A percentile compares a stretch with the other conserved stretches of the same genome.
phyloP scores from a whole-genome alignment of 2,888 invertebrate genomes.

The Chrysina gloriosa region DNA sequence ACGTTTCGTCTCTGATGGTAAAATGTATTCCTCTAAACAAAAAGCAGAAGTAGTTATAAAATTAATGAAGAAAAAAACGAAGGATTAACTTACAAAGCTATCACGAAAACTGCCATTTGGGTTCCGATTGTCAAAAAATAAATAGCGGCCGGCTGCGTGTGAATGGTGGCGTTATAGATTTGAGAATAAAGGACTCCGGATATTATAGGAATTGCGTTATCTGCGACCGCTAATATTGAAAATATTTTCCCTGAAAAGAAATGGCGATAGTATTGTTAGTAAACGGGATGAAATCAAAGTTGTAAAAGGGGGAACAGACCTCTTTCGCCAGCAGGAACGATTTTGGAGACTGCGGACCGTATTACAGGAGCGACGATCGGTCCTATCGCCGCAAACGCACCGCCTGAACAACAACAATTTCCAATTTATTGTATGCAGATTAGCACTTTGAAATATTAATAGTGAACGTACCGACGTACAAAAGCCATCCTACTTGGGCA shows the following conservation, averaged over 20 bases:
- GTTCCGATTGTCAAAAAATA: constrained; percentile 80
- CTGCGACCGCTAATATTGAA: constrained; percentile 81
- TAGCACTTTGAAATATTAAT: too few species aligned
- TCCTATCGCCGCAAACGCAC: constrained; percentile 79
- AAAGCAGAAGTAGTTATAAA: constrained; percentile 11
- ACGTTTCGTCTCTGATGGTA: constrained; percentile 44
- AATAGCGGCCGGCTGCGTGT: constrained; percentile 71
- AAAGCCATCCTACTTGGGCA: constrained; percentile 68
- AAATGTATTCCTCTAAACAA: constrained; percentile 50
- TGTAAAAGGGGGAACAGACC: too few species aligned
- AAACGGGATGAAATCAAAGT: too few species aligned
- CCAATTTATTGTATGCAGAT: too few species aligned
- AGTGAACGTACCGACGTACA: constrained; percentile 70
- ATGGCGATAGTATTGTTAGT: neutral
- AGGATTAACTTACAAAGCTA: constrained; percentile 73
- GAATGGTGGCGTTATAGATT: constrained; percentile 76
- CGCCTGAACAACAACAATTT: constrained; percentile 66
- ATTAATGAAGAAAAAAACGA: neutral
- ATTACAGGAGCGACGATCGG: constrained; percentile 83
- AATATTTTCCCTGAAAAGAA: constrained; percentile 71
- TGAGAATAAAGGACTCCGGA: constrained; percentile 80
- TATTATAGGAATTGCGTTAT: constrained; percentile 82
- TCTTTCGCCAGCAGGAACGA: constrained; percentile 77
- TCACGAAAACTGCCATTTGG: constrained; percentile 74
- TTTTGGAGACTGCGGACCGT: constrained; percentile 85